Base-by-base conservation (phyloP, 2,113 vertebrate genomes). In the Tragulus kanchil region DNA sequence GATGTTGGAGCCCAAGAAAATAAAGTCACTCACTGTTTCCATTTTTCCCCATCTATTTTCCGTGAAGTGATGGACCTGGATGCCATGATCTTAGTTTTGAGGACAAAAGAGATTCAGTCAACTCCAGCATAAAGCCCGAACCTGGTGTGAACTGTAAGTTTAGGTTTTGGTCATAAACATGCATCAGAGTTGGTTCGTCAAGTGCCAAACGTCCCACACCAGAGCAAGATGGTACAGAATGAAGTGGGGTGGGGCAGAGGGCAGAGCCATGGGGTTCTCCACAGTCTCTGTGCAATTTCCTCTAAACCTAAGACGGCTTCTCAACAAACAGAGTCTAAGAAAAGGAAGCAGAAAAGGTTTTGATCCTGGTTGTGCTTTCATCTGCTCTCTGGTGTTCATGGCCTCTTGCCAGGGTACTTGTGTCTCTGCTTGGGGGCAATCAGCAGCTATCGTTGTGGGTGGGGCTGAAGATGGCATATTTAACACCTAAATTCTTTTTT, bases 131-230 rank as follows among this genome's bases (percentile, higher is more conserved):
- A 3, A 45, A 28, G 23, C 21, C n/a, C 0, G 9, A 31, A 8
- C 42, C 11, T n/a, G 28, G 0, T 0, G 1, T 3, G 9, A 6
- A 36, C 36, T 0, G 1, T 1, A 0, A 12, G 3, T 21, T 75
- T 19, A 26, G 77, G 59, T 42, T n/a, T 26, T 2, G 15, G 13
- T 52, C 65, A 31, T 56, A 7, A 12, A 17, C 9, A 1, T 5
- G 31, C 5, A 45, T 19, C 64, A 19, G 31, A 26, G 1, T 0
- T 1, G 8, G 82, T 5, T 58, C 8, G 2, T 12, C 10, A 0
- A 0, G 3, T 23, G 12, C 31, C 65, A 64, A 26, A n/a, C 0
- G 0, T 25, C 5, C 52, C 6, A 0, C 6, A 1, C 54, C 21
- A 15, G 28, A 0, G 0, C 16, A 15, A 25, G 14, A 1, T 4